phyloP scores from a whole-genome alignment of 2,797 vertebrate species.

The Onychomys leucogaster region DNA sequence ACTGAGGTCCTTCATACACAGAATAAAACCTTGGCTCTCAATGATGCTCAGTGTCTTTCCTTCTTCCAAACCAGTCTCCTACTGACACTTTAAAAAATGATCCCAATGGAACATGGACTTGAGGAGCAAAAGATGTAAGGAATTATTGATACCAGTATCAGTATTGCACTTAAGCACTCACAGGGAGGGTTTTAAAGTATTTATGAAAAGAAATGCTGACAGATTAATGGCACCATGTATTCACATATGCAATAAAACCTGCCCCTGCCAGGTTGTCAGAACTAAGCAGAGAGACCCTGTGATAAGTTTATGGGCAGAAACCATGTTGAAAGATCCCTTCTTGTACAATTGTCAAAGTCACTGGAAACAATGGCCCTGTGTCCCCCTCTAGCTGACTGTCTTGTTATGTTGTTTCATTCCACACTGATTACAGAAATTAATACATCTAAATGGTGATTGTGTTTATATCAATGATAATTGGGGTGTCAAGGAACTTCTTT shows the following conservation, averaged over 20 bases:
- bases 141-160: not conserved
- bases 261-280: not conserved
- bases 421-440: not conserved
- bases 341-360: constrained; percentile 44
- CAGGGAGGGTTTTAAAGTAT: not conserved
- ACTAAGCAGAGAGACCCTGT: not conserved
- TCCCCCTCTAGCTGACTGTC: not conserved
- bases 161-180: not conserved
- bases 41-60: not conserved
- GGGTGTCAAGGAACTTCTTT: constrained; percentile 34
- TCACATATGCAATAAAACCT: not conserved
- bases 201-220: not conserved
- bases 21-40: constrained; percentile 38
- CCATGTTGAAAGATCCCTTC: constrained; percentile 37
- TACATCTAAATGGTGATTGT: constrained; percentile 22
- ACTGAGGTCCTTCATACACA: not conserved
- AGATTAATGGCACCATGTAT: not conserved
- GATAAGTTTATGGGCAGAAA: not conserved
- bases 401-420: not conserved
- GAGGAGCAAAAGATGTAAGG: not conserved
- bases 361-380: not conserved
- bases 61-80: not conserved
- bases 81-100: not conserved
- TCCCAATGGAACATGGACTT: not conserved
- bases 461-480: constrained; percentile 32